phyloP scores from a whole-genome alignment of 2,888 invertebrate species.

The Drosophila subquinaria region DNA sequence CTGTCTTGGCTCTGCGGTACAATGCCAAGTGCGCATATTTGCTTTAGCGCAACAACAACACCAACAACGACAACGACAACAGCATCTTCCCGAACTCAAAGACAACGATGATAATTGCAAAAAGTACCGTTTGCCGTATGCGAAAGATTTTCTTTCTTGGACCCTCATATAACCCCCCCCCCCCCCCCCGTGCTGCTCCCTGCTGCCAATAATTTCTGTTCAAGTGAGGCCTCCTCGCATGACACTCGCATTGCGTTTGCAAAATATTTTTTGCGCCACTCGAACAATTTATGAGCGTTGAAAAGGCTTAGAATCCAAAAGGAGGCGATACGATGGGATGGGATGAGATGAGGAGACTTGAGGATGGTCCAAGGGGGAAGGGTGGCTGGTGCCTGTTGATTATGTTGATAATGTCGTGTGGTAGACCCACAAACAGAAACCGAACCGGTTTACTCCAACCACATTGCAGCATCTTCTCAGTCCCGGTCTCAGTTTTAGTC shows the following conservation, averaged over 20 bases:
- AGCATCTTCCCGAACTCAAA: constrained; percentile 63
- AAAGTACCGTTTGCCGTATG: constrained; percentile 79
- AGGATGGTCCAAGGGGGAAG: background rate
- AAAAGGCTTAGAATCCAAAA: constrained; percentile 74
- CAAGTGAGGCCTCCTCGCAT: constrained; percentile 54
- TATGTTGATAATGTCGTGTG: constrained; percentile 78
- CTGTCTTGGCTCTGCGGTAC: constrained; percentile 50
- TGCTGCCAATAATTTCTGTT: constrained; percentile 59
- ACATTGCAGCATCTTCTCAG: constrained; percentile 53
- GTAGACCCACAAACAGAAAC: constrained; percentile 30
- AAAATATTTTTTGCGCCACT: constrained; percentile 73
- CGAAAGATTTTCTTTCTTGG: constrained; percentile 65
- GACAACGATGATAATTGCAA: constrained; percentile 78
- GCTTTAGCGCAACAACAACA: constrained; percentile 57
- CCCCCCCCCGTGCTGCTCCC: background rate
- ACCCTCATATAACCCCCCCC: constrained; percentile 17
- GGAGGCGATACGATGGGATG: constrained; percentile 17
- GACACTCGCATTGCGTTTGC: constrained; percentile 72
- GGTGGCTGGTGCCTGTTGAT: constrained; percentile 64
- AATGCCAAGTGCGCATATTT: constrained; percentile 80
- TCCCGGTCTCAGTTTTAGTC: constrained; percentile 15
- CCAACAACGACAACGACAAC: constrained; percentile 35
- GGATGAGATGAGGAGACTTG: background rate
- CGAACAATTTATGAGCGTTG: constrained; percentile 80
- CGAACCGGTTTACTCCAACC: constrained; percentile 60